These are phyloP conservation scores for Carapus acus DNA, from an alignment of 2,797 vertebrate species.

Conservation along the genomic window DNA sequence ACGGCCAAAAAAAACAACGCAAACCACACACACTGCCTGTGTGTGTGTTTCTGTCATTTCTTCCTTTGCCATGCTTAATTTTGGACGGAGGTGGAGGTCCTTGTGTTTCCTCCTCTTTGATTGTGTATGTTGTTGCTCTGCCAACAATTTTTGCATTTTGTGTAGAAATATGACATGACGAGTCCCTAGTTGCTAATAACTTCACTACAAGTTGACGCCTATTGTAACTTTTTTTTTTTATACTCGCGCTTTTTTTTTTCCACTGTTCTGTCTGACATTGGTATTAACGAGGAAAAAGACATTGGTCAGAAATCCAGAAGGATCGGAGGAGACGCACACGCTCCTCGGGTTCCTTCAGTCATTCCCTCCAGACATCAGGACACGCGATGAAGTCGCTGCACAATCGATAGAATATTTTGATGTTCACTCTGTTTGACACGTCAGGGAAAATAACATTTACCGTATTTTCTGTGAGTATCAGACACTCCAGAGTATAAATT, in stretches of 20 bases:
- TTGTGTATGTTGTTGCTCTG: constrained; percentile 26
- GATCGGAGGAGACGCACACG: too few relatives aligned
- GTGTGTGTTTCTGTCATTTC: too few relatives aligned
- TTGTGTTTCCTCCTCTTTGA: constrained; percentile 17
- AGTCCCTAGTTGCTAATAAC: constrained; percentile 5
- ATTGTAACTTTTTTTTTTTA: constrained; percentile 6
- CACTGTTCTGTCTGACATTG: neutral
- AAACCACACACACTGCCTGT: neutral
- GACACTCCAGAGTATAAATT: too few relatives aligned
- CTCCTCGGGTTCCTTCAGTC: too few relatives aligned
- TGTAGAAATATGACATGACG: constrained; percentile 1
- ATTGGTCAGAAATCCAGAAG: too few relatives aligned
- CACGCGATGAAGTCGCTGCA: too few relatives aligned
- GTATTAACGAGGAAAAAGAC: too few relatives aligned
- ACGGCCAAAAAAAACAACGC: neutral
- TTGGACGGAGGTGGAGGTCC: constrained; percentile 3
- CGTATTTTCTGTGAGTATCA: too few relatives aligned
- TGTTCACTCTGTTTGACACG: too few relatives aligned
- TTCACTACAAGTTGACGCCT: constrained; percentile 36
- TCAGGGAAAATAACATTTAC: too few relatives aligned
- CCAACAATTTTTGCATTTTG: constrained; percentile 15
- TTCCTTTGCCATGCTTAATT: neutral
- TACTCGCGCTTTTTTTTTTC: neutral
- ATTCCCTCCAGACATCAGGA: too few relatives aligned
- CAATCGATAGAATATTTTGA: too few relatives aligned